phyloP scores from a whole-genome alignment of 2,888 invertebrate species.

The Epiperipatus broadwayi region DNA sequence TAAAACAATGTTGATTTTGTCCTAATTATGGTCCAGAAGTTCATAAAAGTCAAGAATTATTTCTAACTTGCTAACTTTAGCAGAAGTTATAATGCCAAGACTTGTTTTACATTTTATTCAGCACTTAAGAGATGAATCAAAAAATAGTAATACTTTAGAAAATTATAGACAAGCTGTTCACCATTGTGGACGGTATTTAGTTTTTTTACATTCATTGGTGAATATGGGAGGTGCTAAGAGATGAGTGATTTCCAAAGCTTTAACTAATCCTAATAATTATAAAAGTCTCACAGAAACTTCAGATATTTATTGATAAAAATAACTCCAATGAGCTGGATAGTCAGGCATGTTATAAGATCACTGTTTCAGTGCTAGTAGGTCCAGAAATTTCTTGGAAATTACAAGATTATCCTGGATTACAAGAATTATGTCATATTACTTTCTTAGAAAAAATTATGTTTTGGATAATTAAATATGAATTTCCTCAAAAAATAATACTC shows the following conservation, averaged over 20 bases:
- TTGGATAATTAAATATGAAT: slow-evolving; percentile 93
- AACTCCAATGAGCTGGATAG: too few species aligned
- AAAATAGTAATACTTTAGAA: too few species aligned
- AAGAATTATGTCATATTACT: slow-evolving; percentile 53
- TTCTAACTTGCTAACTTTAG: slow-evolving; percentile 68
- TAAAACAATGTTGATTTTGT: slow-evolving; percentile 86
- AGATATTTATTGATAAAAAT: too few species aligned
- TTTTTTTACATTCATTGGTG: slow-evolving; percentile 53
- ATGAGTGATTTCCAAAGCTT: slow-evolving; percentile 68
- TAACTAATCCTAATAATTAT: slow-evolving; percentile 61
- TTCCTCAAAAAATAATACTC: slow-evolving; percentile 86
- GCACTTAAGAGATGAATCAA: slow-evolving; percentile 63
- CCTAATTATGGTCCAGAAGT: slow-evolving; percentile 78
- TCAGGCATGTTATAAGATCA: too few species aligned
- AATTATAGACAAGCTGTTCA: too few species aligned
- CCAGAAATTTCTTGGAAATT: too few species aligned
- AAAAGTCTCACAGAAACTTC: slow-evolving; percentile 21
- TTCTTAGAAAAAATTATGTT: slow-evolving; percentile 86
- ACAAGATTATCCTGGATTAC: slow-evolving; percentile 44
- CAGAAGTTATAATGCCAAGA: slow-evolving; percentile 82
- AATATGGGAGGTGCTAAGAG: slow-evolving; percentile 94
- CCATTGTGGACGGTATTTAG: too few species aligned
- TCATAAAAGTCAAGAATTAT: slow-evolving; percentile 40
- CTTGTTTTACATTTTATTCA: slow-evolving; percentile 70
- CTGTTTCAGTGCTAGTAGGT: too few species aligned